Percentiles rank a stretch among this genome's conserved stretches.
Conservation (phyloP, 2,113 vertebrate genomes). For the Lasiurus borealis region DNA sequence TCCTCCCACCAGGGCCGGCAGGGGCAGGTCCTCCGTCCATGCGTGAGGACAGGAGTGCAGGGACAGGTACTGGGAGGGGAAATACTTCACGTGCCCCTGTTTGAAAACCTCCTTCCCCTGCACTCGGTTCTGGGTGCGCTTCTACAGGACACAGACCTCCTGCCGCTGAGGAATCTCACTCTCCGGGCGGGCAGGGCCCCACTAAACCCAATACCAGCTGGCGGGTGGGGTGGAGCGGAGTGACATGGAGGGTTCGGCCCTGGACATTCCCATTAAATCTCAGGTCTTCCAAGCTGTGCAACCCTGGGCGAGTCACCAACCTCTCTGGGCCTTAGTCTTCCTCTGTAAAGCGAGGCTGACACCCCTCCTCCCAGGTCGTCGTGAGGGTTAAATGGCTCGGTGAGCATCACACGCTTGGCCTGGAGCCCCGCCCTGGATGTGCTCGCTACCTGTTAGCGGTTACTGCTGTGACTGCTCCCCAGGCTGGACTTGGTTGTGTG, state of each 20-base stretch:
- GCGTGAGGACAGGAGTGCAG: too few relatives aligned
- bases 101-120: background rate
- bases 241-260: background rate
- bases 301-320: background rate
- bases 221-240: fast-evolving
- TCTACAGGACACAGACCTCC: background rate
- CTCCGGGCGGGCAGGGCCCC: background rate
- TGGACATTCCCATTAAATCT: background rate
- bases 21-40: background rate
- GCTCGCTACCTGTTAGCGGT: background rate
- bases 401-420: background rate
- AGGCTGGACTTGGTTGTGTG: background rate
- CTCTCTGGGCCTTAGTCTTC: background rate
- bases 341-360: background rate
- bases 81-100: background rate
- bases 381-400: background rate
- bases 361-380: too few relatives aligned
- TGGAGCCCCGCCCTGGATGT: background rate
- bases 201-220: too few relatives aligned
- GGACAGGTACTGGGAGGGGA: background rate
- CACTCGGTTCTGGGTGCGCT: too few relatives aligned
- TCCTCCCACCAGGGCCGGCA: background rate
- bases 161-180: background rate
- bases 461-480: background rate
- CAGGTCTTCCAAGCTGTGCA: background rate